These are phyloP conservation scores for Tineola bisselliella DNA, from an alignment of 2,888 invertebrate species.

Conservation along the genomic window DNA sequence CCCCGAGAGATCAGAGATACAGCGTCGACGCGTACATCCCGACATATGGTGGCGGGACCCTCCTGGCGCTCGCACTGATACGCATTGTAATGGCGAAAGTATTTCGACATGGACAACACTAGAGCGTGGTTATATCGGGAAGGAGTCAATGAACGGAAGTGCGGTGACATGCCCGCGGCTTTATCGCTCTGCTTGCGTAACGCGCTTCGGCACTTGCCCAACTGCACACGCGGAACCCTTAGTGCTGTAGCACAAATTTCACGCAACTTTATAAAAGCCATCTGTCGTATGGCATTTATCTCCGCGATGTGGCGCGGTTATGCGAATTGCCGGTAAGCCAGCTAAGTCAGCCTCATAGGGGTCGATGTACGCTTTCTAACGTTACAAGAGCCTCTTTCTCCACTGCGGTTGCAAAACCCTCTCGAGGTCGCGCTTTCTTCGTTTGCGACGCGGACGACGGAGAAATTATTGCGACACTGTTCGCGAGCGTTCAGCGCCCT, in stretches of 20 bases:
- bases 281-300: slow-evolving; percentile 31
- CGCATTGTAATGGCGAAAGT: slow-evolving; percentile 25
- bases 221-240: slow-evolving; percentile 31
- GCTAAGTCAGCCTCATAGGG: slow-evolving; percentile 21
- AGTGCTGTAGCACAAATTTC: not conserved
- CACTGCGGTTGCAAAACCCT: slow-evolving; percentile 58
- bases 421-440: slow-evolving; percentile 68
- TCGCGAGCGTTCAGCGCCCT: slow-evolving; percentile 60
- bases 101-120: slow-evolving; percentile 38
- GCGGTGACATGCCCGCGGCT: slow-evolving; percentile 48
- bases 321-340: slow-evolving; percentile 20
- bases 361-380: slow-evolving; percentile 56
- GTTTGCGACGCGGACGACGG: slow-evolving; percentile 49
- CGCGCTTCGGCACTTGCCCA: slow-evolving; percentile 43
- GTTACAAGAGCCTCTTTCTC: slow-evolving; percentile 37
- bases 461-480: slow-evolving; percentile 65
- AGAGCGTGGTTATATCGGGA: slow-evolving; percentile 56
- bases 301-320: slow-evolving; percentile 28
- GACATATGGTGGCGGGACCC: not conserved
- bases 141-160: slow-evolving; percentile 68
- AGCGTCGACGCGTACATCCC: slow-evolving; percentile 19
- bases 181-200: slow-evolving; percentile 48
- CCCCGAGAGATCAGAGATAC: slow-evolving; percentile 39
- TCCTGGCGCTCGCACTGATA: not conserved
- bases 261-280: slow-evolving; percentile 21